Conservation (phyloP, 2,888 invertebrate genomes). For the Acleris cristana region DNA sequence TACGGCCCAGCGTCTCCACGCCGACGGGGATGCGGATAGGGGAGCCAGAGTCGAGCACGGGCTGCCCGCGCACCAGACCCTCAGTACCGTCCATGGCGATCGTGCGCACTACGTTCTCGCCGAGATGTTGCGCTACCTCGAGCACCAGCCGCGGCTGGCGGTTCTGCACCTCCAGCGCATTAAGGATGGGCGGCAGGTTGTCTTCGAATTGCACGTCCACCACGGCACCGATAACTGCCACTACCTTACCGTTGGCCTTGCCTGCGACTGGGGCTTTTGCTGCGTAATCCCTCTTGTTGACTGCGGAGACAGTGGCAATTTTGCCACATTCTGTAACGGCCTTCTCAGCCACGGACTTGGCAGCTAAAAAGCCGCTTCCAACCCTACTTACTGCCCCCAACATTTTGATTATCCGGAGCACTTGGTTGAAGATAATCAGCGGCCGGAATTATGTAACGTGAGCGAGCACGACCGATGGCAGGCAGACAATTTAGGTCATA, state of each 20-base stretch:
- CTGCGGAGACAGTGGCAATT: slow-evolving; percentile 72
- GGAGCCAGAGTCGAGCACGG: slow-evolving; percentile 91
- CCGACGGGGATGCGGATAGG: slow-evolving; percentile 97
- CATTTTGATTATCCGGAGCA: slow-evolving; percentile 73
- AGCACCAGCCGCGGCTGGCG: slow-evolving; percentile 91
- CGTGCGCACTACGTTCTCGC: slow-evolving; percentile 94
- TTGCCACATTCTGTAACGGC: slow-evolving; percentile 84
- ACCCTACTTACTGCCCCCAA: slow-evolving; percentile 85
- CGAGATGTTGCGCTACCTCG: slow-evolving; percentile 96
- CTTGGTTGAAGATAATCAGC: slow-evolving; percentile 56
- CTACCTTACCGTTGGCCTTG: slow-evolving; percentile 86
- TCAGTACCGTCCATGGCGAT: slow-evolving; percentile 99
- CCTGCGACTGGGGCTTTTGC: slow-evolving; percentile 50
- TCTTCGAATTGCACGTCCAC: slow-evolving; percentile 99
- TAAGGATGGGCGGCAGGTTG: slow-evolving; percentile 95
- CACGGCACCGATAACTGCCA: slow-evolving; percentile 99
- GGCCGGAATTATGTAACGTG: slow-evolving; percentile 73
- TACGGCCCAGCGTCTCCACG: slow-evolving; percentile 94
- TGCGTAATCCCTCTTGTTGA: slow-evolving; percentile 70
- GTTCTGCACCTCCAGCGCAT: slow-evolving; percentile 96
- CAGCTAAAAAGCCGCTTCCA: slow-evolving; percentile 85
- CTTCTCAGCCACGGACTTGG: slow-evolving; percentile 84
- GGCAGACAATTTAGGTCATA: slow-evolving; percentile 38
- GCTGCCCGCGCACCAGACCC: slow-evolving; percentile 94
- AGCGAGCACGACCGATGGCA: slow-evolving; percentile 39